These are phyloP conservation scores for Drosophila setosimentum DNA, from an alignment of 2,888 invertebrate genomes.

Conservation along the genomic window DNA sequence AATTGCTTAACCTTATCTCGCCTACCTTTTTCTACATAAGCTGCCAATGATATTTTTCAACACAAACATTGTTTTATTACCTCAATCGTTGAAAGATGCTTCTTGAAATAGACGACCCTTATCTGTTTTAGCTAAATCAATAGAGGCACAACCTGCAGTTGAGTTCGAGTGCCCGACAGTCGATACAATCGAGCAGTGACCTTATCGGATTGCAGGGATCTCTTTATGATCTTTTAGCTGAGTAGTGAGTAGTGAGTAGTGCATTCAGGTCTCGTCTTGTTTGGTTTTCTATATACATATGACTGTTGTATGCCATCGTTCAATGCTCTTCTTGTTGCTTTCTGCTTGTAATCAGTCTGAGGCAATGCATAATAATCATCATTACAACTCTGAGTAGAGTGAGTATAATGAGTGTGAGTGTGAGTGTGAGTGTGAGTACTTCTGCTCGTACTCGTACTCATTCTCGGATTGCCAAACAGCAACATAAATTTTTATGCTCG, in stretches of 20 bases:
- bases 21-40: constrained; percentile 28
- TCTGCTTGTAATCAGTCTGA: constrained; percentile 67
- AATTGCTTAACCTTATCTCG: constrained; percentile 10
- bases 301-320: constrained; percentile 13
- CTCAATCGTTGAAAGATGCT: constrained; percentile 39
- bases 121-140: constrained; percentile 33
- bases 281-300: neutral
- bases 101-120: constrained; percentile 27
- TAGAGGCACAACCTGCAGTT: constrained; percentile 25
- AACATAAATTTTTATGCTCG: constrained; percentile 53
- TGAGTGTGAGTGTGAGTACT: constrained; percentile 1
- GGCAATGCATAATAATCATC: constrained; percentile 66
- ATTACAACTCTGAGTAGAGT: constrained; percentile 24
- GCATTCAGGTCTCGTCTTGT: constrained; percentile 31
- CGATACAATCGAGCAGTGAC: constrained; percentile 53
- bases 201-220: constrained; percentile 38
- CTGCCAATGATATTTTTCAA: constrained; percentile 46
- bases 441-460: neutral
- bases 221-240: neutral
- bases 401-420: constrained; percentile 1
- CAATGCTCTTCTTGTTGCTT: constrained; percentile 23
- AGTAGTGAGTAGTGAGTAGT: neutral
- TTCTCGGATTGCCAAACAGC: constrained; percentile 31
- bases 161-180: constrained; percentile 23
- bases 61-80: constrained; percentile 6